phyloP scores from a whole-genome alignment of 2,797 vertebrate species.

The Fistularia tabacaria region DNA sequence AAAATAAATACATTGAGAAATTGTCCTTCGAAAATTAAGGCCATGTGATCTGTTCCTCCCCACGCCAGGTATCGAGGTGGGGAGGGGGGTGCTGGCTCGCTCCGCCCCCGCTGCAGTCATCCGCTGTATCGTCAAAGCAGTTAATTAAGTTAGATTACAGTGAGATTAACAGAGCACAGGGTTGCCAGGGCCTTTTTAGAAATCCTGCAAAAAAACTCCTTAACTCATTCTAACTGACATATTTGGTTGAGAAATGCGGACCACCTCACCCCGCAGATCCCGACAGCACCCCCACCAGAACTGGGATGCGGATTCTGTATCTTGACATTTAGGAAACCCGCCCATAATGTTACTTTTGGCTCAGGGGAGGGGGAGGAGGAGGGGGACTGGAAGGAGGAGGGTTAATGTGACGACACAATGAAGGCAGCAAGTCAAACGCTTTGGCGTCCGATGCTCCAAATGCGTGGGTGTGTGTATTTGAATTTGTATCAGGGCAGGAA shows the following conservation, averaged over 20 bases:
- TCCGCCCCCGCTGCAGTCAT: too few species aligned
- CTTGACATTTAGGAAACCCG: constrained; percentile 51
- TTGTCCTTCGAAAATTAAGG: too few species aligned
- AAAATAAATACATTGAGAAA: too few species aligned
- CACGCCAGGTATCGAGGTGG: too few species aligned
- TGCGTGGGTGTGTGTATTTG: neutral
- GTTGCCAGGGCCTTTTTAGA: constrained; percentile 12
- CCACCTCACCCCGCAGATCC: constrained; percentile 10
- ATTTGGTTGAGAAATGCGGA: constrained; percentile 33
- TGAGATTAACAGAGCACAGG: neutral
- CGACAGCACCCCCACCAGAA: too few species aligned
- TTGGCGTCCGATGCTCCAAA: constrained; percentile 7
- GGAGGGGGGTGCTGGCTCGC: too few species aligned
- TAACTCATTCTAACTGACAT: constrained; percentile 34
- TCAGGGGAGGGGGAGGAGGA: neutral
- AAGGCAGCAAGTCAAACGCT: constrained; percentile 17
- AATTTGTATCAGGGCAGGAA: constrained; percentile 5
- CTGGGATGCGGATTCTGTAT: constrained; percentile 48
- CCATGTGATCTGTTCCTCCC: too few species aligned
- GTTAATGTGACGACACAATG: constrained; percentile 11
- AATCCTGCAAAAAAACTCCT: constrained; percentile 8
- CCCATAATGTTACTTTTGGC: constrained; percentile 46
- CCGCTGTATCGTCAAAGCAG: neutral
- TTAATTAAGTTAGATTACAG: neutral
- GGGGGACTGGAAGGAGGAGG: too few species aligned